Evolutionary conservation across 2,113 vertebrate genomes (phyloP).

Genomic region (Clarias macrocephalus): DNA sequence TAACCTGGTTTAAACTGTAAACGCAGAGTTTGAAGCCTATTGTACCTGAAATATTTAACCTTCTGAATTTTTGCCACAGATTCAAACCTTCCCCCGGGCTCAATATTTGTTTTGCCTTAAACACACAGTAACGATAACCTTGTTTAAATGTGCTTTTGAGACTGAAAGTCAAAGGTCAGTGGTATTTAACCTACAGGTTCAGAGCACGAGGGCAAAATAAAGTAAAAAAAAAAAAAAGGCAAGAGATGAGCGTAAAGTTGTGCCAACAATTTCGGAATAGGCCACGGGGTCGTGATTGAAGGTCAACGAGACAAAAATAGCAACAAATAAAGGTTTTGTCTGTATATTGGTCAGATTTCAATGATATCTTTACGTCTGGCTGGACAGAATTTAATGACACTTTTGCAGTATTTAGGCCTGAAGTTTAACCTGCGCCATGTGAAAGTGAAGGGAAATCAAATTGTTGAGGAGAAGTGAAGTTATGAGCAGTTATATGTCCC

Average conservation of each 20-base stretch:
- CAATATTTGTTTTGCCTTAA: not conserved
- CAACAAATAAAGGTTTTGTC: too few relatives aligned
- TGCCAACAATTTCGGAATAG: constrained; percentile 14
- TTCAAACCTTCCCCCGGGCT: not conserved
- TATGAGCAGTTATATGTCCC: too few relatives aligned
- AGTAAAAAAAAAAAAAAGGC: not conserved
- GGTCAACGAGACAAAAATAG: not conserved
- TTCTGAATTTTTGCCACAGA: not conserved
- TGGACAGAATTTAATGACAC: too few relatives aligned
- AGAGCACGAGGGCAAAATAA: not conserved
- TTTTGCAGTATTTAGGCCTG: too few relatives aligned
- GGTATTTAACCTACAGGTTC: not conserved
- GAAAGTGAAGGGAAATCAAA: too few relatives aligned
- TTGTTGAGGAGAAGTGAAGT: too few relatives aligned
- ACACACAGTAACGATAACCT: not conserved
- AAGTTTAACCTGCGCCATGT: too few relatives aligned
- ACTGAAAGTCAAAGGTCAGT: not conserved
- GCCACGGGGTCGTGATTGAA: not conserved
- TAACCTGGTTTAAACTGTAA: too few relatives aligned
- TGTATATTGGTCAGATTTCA: too few relatives aligned
- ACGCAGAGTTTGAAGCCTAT: too few relatives aligned
- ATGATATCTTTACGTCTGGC: too few relatives aligned
- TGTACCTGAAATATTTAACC: not conserved
- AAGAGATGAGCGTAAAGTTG: constrained; percentile 11
- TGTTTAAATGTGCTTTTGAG: not conserved